Evolutionary conservation across 2,113 vertebrate species (phyloP), one percentile per base, ranked within the genome.

Genomic region (Halcyon malimbica): DNA sequence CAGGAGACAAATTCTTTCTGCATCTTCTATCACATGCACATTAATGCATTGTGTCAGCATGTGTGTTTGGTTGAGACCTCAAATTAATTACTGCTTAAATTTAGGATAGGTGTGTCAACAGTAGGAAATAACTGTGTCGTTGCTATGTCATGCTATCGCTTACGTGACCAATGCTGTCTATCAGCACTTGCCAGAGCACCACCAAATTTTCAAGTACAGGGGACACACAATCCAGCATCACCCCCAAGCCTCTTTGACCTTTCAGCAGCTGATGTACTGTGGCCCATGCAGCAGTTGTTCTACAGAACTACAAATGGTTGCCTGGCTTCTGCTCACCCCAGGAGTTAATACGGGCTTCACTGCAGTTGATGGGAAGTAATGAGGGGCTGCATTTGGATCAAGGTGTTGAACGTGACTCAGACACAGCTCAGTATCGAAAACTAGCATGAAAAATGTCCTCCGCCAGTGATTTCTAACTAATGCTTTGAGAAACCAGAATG

Each of bases 401-500:
- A 25, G 35, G n/a, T n/a, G 48, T 73, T 78, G 75, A 62, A 57
- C 31, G 8, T 5, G 63, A 35, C 54, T 77, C 13, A 37, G 59
- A 41, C 23, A n/a, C 5, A 64, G 54, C 71, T 59, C 59, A 46
- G 33, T 18, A n/a, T 16, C 67, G 79, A 83, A 91, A 91, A 41
- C 3, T 35, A 28, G 33, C 2, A 35, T 0, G 6, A 46, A 41
- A 83, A 81, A 84, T 0, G 0, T 64, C 48, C 68, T 70, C 46
- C n/a, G 67, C 46, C n/a, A 46, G 54, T 19, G 67, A 33, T 63
- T 93, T 86, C 75, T 63, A 85, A 53, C 21, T 13, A 33, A 48
- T 3, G 1, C 13, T 41, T 19, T 87, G 48, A 83, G 60, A 87
- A 83, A 78, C 1, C 51, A 87, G 56, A 68, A 50, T n/a, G 46